A percentile compares a stretch with the other conserved stretches of the same genome.
These are phyloP conservation scores for Carassius carassius DNA, from an alignment of 2,113 vertebrate species.

Conservation along the genomic window DNA sequence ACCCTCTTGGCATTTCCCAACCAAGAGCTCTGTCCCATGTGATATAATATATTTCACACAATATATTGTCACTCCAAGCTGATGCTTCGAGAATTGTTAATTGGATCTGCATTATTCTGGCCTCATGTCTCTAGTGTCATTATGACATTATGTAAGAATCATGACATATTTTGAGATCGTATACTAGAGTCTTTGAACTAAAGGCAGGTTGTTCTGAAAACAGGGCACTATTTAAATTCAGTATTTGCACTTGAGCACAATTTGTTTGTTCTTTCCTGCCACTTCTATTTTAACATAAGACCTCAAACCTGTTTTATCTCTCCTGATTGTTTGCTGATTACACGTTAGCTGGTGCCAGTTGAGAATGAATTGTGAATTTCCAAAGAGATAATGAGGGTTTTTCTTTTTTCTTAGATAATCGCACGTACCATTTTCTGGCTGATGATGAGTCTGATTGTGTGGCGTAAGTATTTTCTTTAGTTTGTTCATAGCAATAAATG, in stretches of 20 bases:
- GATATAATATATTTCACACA: no score
- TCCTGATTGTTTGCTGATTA: slow-evolving; percentile 3
- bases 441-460: slow-evolving; percentile 72
- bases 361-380: background rate
- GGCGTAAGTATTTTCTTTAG: slow-evolving; percentile 58
- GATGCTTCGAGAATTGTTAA: slow-evolving; percentile 16
- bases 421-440: slow-evolving; percentile 71
- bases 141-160: background rate
- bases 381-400: background rate
- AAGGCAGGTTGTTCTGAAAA: background rate
- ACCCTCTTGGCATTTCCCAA: background rate
- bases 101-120: slow-evolving; percentile 10
- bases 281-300: background rate
- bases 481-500: background rate
- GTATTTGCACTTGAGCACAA: background rate
- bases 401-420: slow-evolving; percentile 68
- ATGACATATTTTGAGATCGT: background rate
- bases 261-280: slow-evolving; percentile 1
- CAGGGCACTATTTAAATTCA: background rate
- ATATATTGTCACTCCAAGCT: background rate
- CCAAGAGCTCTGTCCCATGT: background rate
- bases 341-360: background rate
- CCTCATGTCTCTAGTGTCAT: slow-evolving; percentile 11
- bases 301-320: slow-evolving; percentile 26
- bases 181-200: background rate